A percentile compares a stretch with the other conserved stretches of the same genome.
These are phyloP conservation scores for Epizoanthus stellaris DNA, from an alignment of 92 coral and sea anemone species.

Conservation along the genomic window DNA sequence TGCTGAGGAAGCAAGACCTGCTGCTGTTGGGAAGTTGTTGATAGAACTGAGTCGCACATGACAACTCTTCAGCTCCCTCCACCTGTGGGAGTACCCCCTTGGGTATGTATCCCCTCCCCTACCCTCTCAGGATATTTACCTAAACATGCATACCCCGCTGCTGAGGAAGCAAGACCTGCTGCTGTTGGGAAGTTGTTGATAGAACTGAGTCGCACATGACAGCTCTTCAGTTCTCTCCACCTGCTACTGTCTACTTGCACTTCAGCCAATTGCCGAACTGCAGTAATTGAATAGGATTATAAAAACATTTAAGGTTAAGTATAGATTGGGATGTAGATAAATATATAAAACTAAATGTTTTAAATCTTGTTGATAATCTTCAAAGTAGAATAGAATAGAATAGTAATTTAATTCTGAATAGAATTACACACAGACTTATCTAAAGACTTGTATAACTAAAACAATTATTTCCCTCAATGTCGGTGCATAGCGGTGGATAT, in stretches of 20 bases:
- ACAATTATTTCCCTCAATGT: too few species aligned
- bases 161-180: conserved; percentile 98
- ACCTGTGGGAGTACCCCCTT: neutral
- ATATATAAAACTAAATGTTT: too few species aligned
- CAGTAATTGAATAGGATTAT: neutral
- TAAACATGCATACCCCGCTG: conserved; percentile 94
- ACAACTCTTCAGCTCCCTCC: conserved; percentile 51
- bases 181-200: conserved; percentile 96
- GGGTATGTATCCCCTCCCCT: too few species aligned
- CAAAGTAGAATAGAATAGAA: too few species aligned
- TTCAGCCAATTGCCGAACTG: conserved; percentile 67
- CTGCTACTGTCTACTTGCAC: conserved; percentile 38
- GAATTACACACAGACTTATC: too few species aligned
- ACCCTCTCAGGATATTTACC: conserved; percentile 46
- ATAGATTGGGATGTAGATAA: too few species aligned
- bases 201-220: conserved; percentile 83
- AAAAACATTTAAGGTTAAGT: too few species aligned
- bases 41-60: conserved; percentile 75
- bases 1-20: conserved; percentile 92
- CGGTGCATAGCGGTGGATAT: too few species aligned
- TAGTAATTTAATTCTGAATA: too few species aligned
- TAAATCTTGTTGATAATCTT: too few species aligned
- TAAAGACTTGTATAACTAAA: too few species aligned
- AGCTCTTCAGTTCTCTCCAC: conserved; percentile 66
- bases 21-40: conserved; percentile 93